phyloP scores from a whole-genome alignment of 2,797 vertebrate species.

The Distichodus sexfasciatus region DNA sequence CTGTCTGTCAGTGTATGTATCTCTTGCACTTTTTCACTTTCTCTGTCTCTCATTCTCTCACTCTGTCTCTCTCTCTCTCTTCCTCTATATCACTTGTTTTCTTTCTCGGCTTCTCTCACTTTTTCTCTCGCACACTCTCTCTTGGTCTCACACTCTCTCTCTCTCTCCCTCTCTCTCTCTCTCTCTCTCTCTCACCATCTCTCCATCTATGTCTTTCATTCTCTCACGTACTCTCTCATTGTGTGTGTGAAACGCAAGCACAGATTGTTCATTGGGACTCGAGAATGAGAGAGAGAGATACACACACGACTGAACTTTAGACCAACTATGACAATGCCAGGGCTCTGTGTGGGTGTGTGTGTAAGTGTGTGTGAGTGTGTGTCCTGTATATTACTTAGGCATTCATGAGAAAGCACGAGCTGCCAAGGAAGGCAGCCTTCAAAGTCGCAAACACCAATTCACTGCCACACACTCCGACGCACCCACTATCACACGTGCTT shows the following conservation, averaged over 20 bases:
- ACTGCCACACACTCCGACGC: constrained; percentile 24
- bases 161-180: neutral
- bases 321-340: constrained; percentile 15
- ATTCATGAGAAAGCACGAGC: constrained; percentile 12
- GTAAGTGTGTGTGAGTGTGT: constrained; percentile 3
- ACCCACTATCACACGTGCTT: constrained; percentile 1
- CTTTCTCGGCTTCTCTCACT: too few relatives aligned
- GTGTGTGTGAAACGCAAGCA: neutral
- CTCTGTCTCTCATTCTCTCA: neutral
- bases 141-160: too few relatives aligned
- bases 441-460: constrained; percentile 28
- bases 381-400: constrained; percentile 2
- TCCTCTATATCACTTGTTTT: neutral
- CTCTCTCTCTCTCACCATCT: constrained; percentile 7
- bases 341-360: constrained; percentile 2
- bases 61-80: constrained; percentile 6
- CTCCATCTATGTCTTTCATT: constrained; percentile 7
- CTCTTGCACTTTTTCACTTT: neutral
- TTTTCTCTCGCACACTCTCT: too few relatives aligned
- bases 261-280: constrained; percentile 25
- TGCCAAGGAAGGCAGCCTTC: constrained; percentile 26
- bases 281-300: constrained; percentile 14
- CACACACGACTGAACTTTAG: constrained; percentile 30
- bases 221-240: constrained; percentile 3
- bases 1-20: constrained; percentile 7